Base-by-base conservation (phyloP, 1,140 invertebrate genomes). In the Bombus balteatus region DNA sequence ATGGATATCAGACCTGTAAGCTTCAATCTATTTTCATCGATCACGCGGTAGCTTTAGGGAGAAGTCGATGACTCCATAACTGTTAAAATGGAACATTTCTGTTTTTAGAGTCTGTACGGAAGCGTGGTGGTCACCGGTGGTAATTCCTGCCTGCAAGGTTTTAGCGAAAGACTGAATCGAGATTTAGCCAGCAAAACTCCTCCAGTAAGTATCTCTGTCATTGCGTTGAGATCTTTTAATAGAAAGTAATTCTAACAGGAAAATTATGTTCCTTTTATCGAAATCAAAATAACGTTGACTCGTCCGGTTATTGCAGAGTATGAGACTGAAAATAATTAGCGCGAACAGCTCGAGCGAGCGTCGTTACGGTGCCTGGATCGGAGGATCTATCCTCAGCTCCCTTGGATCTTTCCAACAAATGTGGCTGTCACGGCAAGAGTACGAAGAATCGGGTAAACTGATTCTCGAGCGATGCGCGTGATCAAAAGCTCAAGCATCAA, bases 371-470 rank as follows among this genome's bases (percentile, higher is more conserved):
- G 97, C 98, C 13, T 99, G 98, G 98, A 99, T 99, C 84, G 99
- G 99, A 68, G 99, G 99, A 1, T 99, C 98, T 0, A 99, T 99
- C 88, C 95, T 99, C 41, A 99, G 98, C 1, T 99, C 98, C 1
- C 97, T 99, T 87, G 98, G 98, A 43, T 98, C 98, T 15, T 99
- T 99, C 96, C 99, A 99, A 93, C 98, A 99, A 95, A 99, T 99
- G 98, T 99, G 99, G 99, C 98, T 99, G 84, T 99, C 98, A 0
- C 98, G 98, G 90, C 98, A 99, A 94, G 99, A 99, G 94, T 99
- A 99, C 95, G 98, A 99, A 91, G 99, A 99, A 93, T 97, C 97
- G 2, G 99, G 99, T 5, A 99, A 99, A 92, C 96, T 97, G 37
- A 98, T 98, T 94, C 97, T 99, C 53, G 99, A 99, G 92, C 96